Evolutionary conservation across 2,888 invertebrate species (phyloP).

Genomic region (Bombylius discolor): DNA sequence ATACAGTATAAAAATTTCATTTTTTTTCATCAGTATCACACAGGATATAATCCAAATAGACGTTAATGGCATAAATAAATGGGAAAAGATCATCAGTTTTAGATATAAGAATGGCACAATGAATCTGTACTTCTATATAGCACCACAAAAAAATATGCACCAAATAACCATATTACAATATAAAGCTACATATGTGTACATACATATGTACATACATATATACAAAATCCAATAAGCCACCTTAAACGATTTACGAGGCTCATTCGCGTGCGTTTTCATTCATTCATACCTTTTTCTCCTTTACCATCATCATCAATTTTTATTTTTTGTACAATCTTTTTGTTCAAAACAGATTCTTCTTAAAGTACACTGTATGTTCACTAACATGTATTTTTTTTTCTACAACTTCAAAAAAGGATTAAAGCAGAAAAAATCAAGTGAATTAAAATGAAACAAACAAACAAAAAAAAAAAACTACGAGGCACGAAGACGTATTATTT

Average conservation of each 20-base stretch:
- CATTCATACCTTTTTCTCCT: slow-evolving; percentile 13
- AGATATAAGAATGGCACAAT: slow-evolving; percentile 5
- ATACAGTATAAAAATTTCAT: too few species aligned
- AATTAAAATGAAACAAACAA: not conserved
- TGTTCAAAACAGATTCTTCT: not conserved
- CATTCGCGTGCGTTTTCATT: slow-evolving; percentile 18
- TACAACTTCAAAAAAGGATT: too few species aligned
- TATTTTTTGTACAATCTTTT: not conserved
- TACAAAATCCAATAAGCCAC: slow-evolving; percentile 7
- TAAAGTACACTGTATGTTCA: too few species aligned
- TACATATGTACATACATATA: too few species aligned
- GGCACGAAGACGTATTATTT: not conserved
- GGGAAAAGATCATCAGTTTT: slow-evolving; percentile 5
- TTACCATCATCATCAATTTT: not conserved
- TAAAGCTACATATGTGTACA: too few species aligned
- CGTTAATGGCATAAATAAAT: slow-evolving; percentile 8
- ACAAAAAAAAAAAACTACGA: not conserved
- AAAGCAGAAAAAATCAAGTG: too few species aligned
- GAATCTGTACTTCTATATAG: too few species aligned
- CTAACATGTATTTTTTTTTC: too few species aligned
- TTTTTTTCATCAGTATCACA: too few species aligned
- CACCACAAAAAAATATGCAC: too few species aligned
- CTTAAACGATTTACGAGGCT: slow-evolving; percentile 10
- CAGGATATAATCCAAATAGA: not conserved
- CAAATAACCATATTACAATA: too few species aligned